Evolutionary conservation across 1,140 invertebrate genomes (phyloP).

Genomic region (Pogonognathellus flavescens): DNA sequence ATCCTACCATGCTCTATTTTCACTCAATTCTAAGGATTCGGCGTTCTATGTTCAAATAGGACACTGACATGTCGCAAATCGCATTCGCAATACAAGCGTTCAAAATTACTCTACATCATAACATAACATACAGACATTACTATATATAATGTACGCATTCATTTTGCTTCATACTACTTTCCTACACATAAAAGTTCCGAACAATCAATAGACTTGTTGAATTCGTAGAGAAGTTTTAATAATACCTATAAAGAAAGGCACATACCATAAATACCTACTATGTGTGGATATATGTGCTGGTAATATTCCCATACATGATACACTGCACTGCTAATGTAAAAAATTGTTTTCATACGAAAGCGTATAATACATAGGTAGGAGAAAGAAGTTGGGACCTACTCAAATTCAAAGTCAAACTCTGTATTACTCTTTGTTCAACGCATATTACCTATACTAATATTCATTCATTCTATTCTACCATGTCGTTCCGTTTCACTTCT

Average conservation of each 20-base stretch:
- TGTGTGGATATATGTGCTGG: not conserved
- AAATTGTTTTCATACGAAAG: not conserved
- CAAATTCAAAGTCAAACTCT: too few relatives aligned
- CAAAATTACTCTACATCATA: too few relatives aligned
- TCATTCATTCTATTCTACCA: not conserved
- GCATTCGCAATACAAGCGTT: too few relatives aligned
- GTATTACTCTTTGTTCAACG: too few relatives aligned
- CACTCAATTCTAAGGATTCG: too few relatives aligned
- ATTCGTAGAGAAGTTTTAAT: not conserved
- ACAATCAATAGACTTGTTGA: slow-evolving; percentile 47
- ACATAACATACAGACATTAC: too few relatives aligned
- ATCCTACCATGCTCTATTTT: too few relatives aligned
- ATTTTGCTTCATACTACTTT: not conserved
- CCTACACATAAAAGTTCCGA: slow-evolving; percentile 1
- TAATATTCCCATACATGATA: not conserved
- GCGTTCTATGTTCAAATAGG: too few relatives aligned
- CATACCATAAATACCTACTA: not conserved
- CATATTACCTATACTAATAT: not conserved
- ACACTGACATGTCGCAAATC: too few relatives aligned
- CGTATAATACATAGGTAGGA: not conserved
- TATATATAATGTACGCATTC: too few relatives aligned
- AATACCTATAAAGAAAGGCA: not conserved
- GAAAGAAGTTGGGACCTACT: not conserved
- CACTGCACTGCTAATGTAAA: not conserved
- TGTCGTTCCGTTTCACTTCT: not conserved